Conservation (phyloP, 2,888 invertebrate genomes). For the Mechanitis mazaeus region DNA sequence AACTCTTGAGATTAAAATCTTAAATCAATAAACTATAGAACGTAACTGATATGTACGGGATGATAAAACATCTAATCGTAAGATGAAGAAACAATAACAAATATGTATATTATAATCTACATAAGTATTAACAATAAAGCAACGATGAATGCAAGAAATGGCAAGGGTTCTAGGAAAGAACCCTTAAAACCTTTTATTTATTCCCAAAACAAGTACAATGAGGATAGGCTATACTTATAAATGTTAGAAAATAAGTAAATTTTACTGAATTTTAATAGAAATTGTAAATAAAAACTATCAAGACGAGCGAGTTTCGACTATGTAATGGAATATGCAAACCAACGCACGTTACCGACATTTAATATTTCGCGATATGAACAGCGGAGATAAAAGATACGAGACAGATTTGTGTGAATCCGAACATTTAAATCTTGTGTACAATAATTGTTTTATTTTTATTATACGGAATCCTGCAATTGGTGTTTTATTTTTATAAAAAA, state of each 20-base stretch:
- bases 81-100: neutral
- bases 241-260: neutral
- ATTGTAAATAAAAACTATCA: neutral
- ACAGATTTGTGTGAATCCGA: slow-evolving; percentile 41
- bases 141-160: no score
- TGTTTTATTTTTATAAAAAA: no score
- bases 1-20: slow-evolving; percentile 9
- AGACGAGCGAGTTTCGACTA: slow-evolving; percentile 1
- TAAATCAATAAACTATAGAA: slow-evolving; percentile 5
- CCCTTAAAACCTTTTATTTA: no score
- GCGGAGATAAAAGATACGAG: slow-evolving; percentile 38
- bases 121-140: neutral
- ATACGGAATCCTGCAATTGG: slow-evolving; percentile 6
- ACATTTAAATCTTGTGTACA: slow-evolving; percentile 24
- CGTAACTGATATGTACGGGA: neutral
- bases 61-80: neutral
- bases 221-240: no score
- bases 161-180: no score
- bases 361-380: slow-evolving; percentile 43
- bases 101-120: neutral
- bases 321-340: slow-evolving; percentile 37
- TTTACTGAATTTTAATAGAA: neutral
- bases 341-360: slow-evolving; percentile 35
- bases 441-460: slow-evolving; percentile 21
- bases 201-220: no score